Evolutionary conservation across 30 jellyfish, hydroid and myxozoan species (phyloP), one percentile per base, ranked within the genome.

Genomic region (Cassiopea andromeda): DNA sequence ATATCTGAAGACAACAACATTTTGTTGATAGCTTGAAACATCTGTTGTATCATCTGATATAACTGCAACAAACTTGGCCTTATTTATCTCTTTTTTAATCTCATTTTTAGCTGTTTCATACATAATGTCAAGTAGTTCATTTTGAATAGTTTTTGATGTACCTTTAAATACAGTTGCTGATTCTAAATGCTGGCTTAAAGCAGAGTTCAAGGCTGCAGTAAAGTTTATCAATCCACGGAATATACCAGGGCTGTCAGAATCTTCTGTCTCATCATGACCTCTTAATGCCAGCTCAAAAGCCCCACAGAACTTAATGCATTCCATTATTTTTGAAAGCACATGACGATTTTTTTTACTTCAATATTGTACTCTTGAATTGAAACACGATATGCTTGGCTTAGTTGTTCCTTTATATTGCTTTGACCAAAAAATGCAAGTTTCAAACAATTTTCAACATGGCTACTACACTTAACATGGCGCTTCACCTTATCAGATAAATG

Each of bases 1-100:
- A 66, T 77, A 60, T n/a, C n/a, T n/a, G n/a, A n/a, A n/a, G n/a
- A n/a, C n/a, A n/a, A n/a, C n/a, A n/a, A n/a, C n/a, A n/a, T n/a
- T n/a, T n/a, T n/a, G n/a, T n/a, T n/a, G n/a, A n/a, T n/a, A n/a
- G n/a, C n/a, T n/a, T n/a, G n/a, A n/a, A n/a, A n/a, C n/a, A n/a
- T n/a, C n/a, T n/a, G n/a, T n/a, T n/a, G n/a, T n/a, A n/a, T 72
- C 93, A 87, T 87, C 94, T n/a, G 94, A 66, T 3, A 87, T 87
- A 48, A 80, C 87, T 15, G 97, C 92, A 18, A 89, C 47, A 76
- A 61, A 89, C 38, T 81, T 61, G 38, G 84, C 59, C 43, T 81
- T 88, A 45, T 45, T 73, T 47, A 89, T 76, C 59, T 89, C 89
- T 16, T 18, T 60, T 19, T 81, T 54, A 73, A 72, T 89, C 9